These are phyloP conservation scores for Daktulosphaira vitifoliae DNA, from an alignment of 1,140 invertebrate species.

Conservation along the genomic window DNA sequence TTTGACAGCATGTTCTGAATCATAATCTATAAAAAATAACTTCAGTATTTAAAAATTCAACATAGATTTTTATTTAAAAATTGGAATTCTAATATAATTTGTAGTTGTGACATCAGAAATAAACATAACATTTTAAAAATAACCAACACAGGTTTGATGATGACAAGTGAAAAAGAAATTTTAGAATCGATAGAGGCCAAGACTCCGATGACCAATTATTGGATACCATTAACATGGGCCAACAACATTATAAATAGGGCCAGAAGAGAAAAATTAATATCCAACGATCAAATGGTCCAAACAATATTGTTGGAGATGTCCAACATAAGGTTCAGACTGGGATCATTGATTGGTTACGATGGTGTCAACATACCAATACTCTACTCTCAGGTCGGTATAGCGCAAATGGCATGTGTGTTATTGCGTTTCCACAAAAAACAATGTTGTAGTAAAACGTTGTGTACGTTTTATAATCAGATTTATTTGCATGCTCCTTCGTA, in stretches of 20 bases:
- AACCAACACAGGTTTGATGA: conserved; percentile 63
- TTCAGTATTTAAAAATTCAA: too few species aligned
- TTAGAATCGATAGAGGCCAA: conserved; percentile 80
- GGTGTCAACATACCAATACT: conserved; percentile 95
- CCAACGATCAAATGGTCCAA: conserved; percentile 78
- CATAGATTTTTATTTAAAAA: too few species aligned
- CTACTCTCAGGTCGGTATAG: conserved; percentile 79
- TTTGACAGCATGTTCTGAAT: too few species aligned
- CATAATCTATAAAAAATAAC: too few species aligned
- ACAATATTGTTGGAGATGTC: conserved; percentile 72
- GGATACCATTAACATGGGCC: conserved; percentile 86
- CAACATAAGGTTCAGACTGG: conserved; percentile 67
- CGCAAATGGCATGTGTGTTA: neutral
- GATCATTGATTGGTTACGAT: conserved; percentile 82
- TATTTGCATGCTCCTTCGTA: too few species aligned
- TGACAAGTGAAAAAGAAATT: conserved; percentile 80
- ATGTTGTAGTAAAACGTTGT: neutral
- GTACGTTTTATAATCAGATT: neutral
- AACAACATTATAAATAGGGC: conserved; percentile 81
- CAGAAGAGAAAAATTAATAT: conserved; percentile 67
- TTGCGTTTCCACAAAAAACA: neutral
- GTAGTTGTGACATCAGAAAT: too few species aligned
- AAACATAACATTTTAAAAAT: too few species aligned
- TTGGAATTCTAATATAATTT: too few species aligned
- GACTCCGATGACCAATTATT: conserved; percentile 78